Conservation (phyloP, 2,797 vertebrate species). For the Falco columbarius region DNA sequence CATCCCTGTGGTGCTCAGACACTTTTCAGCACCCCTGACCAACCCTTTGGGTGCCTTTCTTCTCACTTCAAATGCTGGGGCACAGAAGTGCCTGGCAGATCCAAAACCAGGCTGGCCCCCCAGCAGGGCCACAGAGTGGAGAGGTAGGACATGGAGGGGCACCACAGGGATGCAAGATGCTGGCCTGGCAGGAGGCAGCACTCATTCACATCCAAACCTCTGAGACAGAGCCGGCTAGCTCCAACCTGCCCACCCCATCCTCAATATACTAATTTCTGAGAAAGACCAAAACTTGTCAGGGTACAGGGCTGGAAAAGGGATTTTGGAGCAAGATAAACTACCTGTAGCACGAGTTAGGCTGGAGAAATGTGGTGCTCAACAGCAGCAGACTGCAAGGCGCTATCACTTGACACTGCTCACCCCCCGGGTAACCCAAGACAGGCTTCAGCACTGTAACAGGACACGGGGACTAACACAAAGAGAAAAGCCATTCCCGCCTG, state of each 20-base stretch:
- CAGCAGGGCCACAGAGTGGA: not conserved
- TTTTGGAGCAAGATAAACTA: not conserved
- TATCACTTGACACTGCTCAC: not conserved
- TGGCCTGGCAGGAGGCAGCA: not conserved
- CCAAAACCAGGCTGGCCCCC: not conserved
- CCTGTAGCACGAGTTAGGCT: not conserved
- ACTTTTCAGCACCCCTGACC: not conserved
- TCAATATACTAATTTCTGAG: not conserved
- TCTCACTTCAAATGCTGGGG: not conserved
- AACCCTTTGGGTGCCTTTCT: not conserved
- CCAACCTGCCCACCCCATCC: not conserved
- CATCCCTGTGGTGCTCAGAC: fast-evolving
- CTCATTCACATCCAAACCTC: not conserved
- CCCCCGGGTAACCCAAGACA: slow-evolving; percentile 35
- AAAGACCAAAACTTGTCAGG: not conserved
- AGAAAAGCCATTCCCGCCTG: not conserved
- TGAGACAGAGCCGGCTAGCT: not conserved
- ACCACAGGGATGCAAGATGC: fast-evolving
- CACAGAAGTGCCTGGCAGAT: not conserved
- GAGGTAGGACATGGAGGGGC: not conserved
- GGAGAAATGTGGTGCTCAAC: fast-evolving
- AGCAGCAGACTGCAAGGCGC: fast-evolving
- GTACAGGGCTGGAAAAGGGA: not conserved
- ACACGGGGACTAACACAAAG: not conserved
- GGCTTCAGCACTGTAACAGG: not conserved